phyloP scores from a whole-genome alignment of 2,888 invertebrate species.

The Acutogordius australiensis region DNA sequence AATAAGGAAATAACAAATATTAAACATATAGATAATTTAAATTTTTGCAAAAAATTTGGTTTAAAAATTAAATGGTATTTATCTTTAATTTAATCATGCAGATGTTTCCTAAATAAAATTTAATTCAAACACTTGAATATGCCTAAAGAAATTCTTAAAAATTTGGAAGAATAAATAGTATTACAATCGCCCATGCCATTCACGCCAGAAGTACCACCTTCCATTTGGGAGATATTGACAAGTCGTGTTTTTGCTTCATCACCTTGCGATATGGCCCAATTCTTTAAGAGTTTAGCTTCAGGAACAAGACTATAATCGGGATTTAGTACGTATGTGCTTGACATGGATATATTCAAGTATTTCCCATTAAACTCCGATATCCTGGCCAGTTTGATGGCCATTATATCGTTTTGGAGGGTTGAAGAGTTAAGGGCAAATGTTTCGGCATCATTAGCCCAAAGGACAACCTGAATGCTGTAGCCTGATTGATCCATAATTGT shows the following conservation, averaged over 20 bases:
- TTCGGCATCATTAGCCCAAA: slow-evolving; percentile 33
- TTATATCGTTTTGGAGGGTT: slow-evolving; percentile 35
- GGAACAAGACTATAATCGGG: slow-evolving; percentile 44
- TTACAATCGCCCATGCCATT: too few relatives aligned
- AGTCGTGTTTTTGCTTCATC: not conserved
- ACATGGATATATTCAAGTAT: slow-evolving; percentile 16
- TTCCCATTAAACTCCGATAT: slow-evolving; percentile 60
- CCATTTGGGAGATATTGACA: not conserved
- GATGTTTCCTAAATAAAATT: too few relatives aligned
- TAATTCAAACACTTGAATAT: too few relatives aligned
- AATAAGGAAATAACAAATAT: too few relatives aligned
- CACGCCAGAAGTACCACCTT: not conserved
- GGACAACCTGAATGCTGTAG: slow-evolving; percentile 43
- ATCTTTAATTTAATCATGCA: too few relatives aligned
- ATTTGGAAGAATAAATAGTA: too few relatives aligned
- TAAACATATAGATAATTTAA: too few relatives aligned
- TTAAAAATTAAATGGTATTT: too few relatives aligned
- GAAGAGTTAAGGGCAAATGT: slow-evolving; percentile 16
- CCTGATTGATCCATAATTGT: slow-evolving; percentile 53
- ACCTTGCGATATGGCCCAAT: slow-evolving; percentile 45
- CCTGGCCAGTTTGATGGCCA: slow-evolving; percentile 52
- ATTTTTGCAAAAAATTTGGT: too few relatives aligned
- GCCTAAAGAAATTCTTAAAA: too few relatives aligned
- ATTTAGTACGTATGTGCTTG: not conserved
- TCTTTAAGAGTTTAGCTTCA: slow-evolving; percentile 50